These are phyloP conservation scores for Stegana nigrithorax DNA, from an alignment of 2,888 invertebrate species.

Conservation along the genomic window DNA sequence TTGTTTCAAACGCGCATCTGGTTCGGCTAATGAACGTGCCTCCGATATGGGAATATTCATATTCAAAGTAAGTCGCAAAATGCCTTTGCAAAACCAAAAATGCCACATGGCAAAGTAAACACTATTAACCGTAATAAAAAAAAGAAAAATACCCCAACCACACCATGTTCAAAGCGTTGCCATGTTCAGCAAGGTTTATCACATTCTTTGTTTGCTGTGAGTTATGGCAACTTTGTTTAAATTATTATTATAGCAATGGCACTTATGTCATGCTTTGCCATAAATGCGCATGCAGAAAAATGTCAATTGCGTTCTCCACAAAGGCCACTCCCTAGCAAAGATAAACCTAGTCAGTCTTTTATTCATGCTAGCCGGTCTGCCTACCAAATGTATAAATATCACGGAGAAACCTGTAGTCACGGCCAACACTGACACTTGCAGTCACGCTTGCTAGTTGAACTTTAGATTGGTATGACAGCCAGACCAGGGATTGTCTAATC, in stretches of 20 bases:
- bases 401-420: too few relatives aligned
- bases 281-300: not conserved
- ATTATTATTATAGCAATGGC: not conserved
- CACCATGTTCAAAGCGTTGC: not conserved
- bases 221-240: not conserved
- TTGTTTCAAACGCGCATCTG: constrained; percentile 75
- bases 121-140: not conserved
- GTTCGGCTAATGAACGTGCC: constrained; percentile 70
- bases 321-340: too few relatives aligned
- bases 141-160: not conserved
- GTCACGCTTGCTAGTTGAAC: too few relatives aligned
- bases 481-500: too few relatives aligned
- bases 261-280: not conserved
- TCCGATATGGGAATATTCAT: constrained; percentile 78
- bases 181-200: too few relatives aligned
- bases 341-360: too few relatives aligned
- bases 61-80: constrained; percentile 71
- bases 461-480: too few relatives aligned
- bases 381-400: too few relatives aligned
- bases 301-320: not conserved
- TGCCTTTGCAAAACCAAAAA: not conserved
- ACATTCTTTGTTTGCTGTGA: not conserved
- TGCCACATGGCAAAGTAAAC: not conserved
- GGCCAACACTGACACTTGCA: too few relatives aligned
- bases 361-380: too few relatives aligned